These are phyloP conservation scores for Gnathonemus echidnorhynchus DNA, from an alignment of 2,113 vertebrate species.

Conservation along the genomic window DNA sequence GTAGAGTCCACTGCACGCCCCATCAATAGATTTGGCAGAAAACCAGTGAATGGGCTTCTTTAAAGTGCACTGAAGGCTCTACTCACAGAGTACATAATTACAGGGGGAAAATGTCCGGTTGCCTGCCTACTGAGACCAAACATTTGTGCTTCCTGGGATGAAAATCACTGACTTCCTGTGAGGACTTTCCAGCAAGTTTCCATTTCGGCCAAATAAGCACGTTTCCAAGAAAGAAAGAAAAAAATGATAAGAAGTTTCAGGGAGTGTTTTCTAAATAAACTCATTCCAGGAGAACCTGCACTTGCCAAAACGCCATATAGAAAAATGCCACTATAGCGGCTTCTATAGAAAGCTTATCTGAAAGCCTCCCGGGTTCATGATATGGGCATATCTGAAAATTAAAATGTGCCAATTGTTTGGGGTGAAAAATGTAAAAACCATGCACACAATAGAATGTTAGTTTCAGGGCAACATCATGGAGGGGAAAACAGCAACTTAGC, in stretches of 20 bases:
- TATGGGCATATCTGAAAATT: neutral
- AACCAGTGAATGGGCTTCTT: neutral
- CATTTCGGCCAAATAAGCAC: neutral
- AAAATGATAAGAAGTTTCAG: neutral
- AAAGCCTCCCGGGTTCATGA: neutral
- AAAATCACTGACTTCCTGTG: neutral
- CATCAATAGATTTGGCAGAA: neutral
- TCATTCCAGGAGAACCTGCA: neutral
- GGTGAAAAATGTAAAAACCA: neutral
- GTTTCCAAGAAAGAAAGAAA: neutral
- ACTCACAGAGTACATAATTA: neutral
- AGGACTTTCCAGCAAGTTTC: slow-evolving; percentile 6
- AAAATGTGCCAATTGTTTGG: neutral
- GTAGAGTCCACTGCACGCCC: neutral
- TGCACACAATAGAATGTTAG: neutral
- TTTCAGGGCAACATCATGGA: neutral
- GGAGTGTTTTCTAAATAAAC: slow-evolving; percentile 1
- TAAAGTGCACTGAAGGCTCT: neutral
- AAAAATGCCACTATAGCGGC: neutral
- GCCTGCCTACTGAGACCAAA: neutral
- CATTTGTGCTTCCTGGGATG: neutral
- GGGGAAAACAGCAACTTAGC: neutral
- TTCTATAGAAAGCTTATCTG: neutral
- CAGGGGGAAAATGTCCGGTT: neutral
- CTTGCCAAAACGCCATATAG: neutral